Conservation (phyloP, 2,888 invertebrate species). For the Cabera pusaria region DNA sequence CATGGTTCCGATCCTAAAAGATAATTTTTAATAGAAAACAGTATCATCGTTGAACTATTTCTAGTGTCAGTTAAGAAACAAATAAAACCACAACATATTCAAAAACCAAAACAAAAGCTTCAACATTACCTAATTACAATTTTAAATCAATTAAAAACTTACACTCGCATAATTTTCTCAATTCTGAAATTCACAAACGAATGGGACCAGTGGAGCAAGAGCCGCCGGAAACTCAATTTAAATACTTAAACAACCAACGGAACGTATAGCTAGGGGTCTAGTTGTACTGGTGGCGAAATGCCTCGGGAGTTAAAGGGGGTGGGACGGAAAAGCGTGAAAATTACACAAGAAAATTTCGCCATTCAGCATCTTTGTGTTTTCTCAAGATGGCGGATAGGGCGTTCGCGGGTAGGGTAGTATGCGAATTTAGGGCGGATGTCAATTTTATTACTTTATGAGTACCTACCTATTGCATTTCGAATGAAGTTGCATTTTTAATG, state of each 20-base stretch:
- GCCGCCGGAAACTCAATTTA: slow-evolving; percentile 21
- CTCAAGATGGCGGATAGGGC: slow-evolving; percentile 73
- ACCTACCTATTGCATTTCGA: no score
- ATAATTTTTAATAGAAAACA: no score
- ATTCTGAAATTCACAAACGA: slow-evolving; percentile 32
- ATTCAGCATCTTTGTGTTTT: slow-evolving; percentile 82
- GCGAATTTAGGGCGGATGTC: no score
- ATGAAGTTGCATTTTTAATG: no score
- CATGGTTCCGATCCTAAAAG: no score
- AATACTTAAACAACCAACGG: slow-evolving; percentile 23
- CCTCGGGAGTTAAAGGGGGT: slow-evolving; percentile 28
- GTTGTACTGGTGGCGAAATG: slow-evolving; percentile 32
- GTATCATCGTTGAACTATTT: no score
- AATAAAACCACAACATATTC: no score
- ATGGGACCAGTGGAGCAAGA: slow-evolving; percentile 25
- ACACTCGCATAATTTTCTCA: slow-evolving; percentile 31
- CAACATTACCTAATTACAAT: slow-evolving; percentile 12
- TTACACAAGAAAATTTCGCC: slow-evolving; percentile 82
- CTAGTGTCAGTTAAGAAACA: no score
- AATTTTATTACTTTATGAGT: no score
- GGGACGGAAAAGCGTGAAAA: slow-evolving; percentile 76
- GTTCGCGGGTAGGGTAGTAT: slow-evolving; percentile 34
- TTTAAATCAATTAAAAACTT: slow-evolving; percentile 38
- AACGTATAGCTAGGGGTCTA: slow-evolving; percentile 26
- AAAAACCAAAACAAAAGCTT: no score